Percentiles rank a stretch among this genome's conserved stretches.
Evolutionary conservation across 2,888 invertebrate genomes (phyloP).

Genomic region (Campaea margaritaria): DNA sequence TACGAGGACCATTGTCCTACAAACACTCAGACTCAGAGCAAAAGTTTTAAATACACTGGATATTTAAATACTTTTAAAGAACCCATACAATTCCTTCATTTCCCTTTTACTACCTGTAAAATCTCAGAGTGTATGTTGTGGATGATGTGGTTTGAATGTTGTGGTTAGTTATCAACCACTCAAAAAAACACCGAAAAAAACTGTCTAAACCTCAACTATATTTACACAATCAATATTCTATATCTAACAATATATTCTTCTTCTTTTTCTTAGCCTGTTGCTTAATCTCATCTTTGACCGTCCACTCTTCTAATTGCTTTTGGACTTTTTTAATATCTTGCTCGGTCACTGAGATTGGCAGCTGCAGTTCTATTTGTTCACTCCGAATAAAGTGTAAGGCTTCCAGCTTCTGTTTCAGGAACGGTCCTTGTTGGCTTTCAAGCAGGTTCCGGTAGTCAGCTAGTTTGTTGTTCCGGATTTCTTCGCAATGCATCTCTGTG

Average conservation of each 20-base stretch:
- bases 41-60: too few species aligned
- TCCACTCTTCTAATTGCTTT: constrained; percentile 82
- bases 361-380: constrained; percentile 89
- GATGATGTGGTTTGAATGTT: not conserved
- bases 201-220: constrained; percentile 37
- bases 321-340: constrained; percentile 88
- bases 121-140: too few species aligned
- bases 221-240: constrained; percentile 41
- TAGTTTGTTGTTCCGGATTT: constrained; percentile 87
- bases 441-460: constrained; percentile 87
- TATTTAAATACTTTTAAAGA: too few species aligned
- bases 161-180: constrained; percentile 3
- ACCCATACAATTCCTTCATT: too few species aligned
- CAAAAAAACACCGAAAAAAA: not conserved
- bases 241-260: constrained; percentile 58
- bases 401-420: constrained; percentile 89
- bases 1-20: too few species aligned
- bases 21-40: too few species aligned
- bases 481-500: constrained; percentile 89
- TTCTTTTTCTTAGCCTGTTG: constrained; percentile 72
- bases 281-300: constrained; percentile 68
- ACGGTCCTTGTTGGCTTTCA: constrained; percentile 89
- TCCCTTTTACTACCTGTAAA: too few species aligned
- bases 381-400: constrained; percentile 89
- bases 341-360: constrained; percentile 87